These are phyloP conservation scores for Huso huso DNA, from an alignment of 2,797 vertebrate species.

Conservation along the genomic window DNA sequence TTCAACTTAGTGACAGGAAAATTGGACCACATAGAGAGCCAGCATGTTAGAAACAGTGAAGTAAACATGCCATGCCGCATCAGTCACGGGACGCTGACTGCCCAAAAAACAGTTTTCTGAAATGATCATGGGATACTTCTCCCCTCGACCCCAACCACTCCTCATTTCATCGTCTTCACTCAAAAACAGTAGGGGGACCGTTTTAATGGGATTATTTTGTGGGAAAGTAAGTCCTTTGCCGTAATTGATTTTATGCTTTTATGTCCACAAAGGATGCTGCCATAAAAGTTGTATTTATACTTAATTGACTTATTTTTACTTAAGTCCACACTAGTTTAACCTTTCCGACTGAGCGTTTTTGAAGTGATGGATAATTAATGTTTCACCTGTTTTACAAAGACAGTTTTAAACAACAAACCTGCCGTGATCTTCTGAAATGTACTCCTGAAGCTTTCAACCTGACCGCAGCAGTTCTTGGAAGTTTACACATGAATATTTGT, in stretches of 20 bases:
- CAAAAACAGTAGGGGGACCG: neutral
- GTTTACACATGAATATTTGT: neutral
- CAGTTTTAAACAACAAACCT: too few relatives aligned
- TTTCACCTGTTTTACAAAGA: too few relatives aligned
- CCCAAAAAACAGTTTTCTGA: neutral
- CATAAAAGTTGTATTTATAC: too few relatives aligned
- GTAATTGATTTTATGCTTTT: too few relatives aligned
- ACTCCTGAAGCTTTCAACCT: neutral
- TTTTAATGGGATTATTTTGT: constrained; percentile 1
- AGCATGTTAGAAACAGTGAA: constrained; percentile 19
- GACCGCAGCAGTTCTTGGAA: neutral
- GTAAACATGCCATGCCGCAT: constrained; percentile 43
- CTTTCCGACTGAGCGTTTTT: too few relatives aligned
- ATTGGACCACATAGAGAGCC: neutral
- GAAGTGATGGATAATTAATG: too few relatives aligned
- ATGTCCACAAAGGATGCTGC: too few relatives aligned
- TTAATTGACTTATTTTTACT: too few relatives aligned
- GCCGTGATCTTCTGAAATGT: neutral
- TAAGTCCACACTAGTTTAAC: too few relatives aligned
- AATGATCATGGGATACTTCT: too few relatives aligned
- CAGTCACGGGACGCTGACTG: constrained; percentile 27
- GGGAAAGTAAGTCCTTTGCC: too few relatives aligned
- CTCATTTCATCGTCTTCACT: neutral
- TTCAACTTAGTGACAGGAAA: constrained; percentile 6
- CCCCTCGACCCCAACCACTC: too few relatives aligned